Evolutionary conservation across 2,888 invertebrate species (phyloP).

Genomic region (Iselma pallidipennis): DNA sequence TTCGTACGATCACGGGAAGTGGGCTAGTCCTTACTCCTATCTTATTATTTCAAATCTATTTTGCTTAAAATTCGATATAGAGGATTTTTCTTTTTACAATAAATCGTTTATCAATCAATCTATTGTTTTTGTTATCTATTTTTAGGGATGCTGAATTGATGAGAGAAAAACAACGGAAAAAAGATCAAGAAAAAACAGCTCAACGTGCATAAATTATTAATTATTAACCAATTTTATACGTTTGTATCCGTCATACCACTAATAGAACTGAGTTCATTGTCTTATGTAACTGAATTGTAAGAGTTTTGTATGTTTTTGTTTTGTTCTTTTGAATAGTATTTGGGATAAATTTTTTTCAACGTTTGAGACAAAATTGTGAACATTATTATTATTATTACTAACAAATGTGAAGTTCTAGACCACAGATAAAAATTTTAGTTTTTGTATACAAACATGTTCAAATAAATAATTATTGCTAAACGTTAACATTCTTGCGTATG

Average conservation of each 20-base stretch:
- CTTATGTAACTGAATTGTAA: neutral
- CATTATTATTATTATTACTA: neutral
- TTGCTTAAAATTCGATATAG: too few relatives aligned
- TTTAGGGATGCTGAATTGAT: slow-evolving; percentile 85
- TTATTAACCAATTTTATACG: slow-evolving; percentile 6
- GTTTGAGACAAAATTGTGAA: neutral
- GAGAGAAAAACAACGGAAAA: slow-evolving; percentile 84
- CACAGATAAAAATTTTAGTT: neutral
- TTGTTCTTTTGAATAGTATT: neutral
- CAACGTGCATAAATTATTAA: slow-evolving; percentile 9
- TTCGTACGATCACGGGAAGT: too few relatives aligned
- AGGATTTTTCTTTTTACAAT: neutral
- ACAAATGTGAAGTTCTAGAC: neutral
- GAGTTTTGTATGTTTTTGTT: neutral
- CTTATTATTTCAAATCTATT: too few relatives aligned
- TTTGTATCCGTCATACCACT: slow-evolving; percentile 8
- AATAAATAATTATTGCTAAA: too few relatives aligned
- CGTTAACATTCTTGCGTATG: too few relatives aligned
- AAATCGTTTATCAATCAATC: too few relatives aligned
- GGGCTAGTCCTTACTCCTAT: too few relatives aligned
- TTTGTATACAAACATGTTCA: neutral
- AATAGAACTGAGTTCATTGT: slow-evolving; percentile 1
- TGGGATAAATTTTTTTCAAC: slow-evolving; percentile 3
- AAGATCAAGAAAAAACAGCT: slow-evolving; percentile 59
- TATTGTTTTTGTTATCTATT: slow-evolving; percentile 39